These are phyloP conservation scores for Galbula dea DNA, from an alignment of 2,113 vertebrate genomes.

Conservation along the genomic window DNA sequence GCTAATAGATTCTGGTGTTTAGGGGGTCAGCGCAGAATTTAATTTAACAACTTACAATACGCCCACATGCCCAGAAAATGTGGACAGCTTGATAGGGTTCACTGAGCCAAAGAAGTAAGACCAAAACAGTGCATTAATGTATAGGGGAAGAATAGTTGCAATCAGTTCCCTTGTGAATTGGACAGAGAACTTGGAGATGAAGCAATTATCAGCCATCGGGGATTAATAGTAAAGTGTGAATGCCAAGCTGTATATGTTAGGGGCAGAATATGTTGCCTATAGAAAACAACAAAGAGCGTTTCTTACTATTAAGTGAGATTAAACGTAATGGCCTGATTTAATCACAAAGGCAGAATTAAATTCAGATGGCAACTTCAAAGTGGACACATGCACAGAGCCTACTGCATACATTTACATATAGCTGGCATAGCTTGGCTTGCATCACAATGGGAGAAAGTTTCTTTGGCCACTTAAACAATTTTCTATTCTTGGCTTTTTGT, in stretches of 20 bases:
- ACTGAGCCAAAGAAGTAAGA: slow-evolving; percentile 80
- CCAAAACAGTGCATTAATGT: slow-evolving; percentile 82
- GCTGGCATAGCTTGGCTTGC: slow-evolving; percentile 78
- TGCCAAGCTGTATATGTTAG: slow-evolving; percentile 83
- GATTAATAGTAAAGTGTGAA: slow-evolving; percentile 84
- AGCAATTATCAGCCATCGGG: slow-evolving; percentile 85
- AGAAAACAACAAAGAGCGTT: slow-evolving; percentile 83
- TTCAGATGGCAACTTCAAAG: slow-evolving; percentile 86
- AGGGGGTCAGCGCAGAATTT: slow-evolving; percentile 74
- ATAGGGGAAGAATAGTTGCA: slow-evolving; percentile 81
- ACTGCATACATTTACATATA: slow-evolving; percentile 84
- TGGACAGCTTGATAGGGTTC: slow-evolving; percentile 81
- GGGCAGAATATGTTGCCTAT: slow-evolving; percentile 85
- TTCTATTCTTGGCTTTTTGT: slow-evolving; percentile 74
- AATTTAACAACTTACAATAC: slow-evolving; percentile 82
- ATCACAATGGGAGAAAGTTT: slow-evolving; percentile 78
- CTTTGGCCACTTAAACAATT: slow-evolving; percentile 83
- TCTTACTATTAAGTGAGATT: slow-evolving; percentile 88
- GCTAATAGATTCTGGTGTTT: slow-evolving; percentile 78
- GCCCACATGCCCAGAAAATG: slow-evolving; percentile 85
- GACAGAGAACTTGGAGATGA: slow-evolving; percentile 80
- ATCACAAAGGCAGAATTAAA: slow-evolving; percentile 85
- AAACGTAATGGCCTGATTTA: slow-evolving; percentile 85
- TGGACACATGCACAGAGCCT: slow-evolving; percentile 76
- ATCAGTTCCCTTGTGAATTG: slow-evolving; percentile 82